Percentiles rank a stretch among this genome's conserved stretches.
Evolutionary conservation across 1,140 invertebrate genomes (phyloP).

Genomic region (Lanistes nyassanus): DNA sequence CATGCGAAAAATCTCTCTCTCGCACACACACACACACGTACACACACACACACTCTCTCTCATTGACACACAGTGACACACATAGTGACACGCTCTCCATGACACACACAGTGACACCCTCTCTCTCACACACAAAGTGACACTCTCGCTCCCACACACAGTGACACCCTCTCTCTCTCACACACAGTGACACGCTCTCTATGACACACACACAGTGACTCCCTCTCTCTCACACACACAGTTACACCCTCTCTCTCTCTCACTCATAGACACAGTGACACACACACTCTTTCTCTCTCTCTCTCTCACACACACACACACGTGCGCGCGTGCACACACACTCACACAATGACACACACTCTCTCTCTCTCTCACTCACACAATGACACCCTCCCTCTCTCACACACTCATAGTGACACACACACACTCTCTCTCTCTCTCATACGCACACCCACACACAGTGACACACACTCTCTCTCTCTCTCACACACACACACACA

Average conservation of each 20-base stretch:
- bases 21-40: background rate
- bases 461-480: conserved; percentile 8
- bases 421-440: conserved; percentile 6
- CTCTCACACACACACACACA: conserved; percentile 15
- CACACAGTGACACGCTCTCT: no score
- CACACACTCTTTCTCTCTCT: conserved; percentile 13
- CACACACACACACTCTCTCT: conserved; percentile 2
- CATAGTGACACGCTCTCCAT: background rate
- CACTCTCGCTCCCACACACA: background rate
- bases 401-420: conserved; percentile 5
- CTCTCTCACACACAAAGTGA: background rate
- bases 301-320: background rate
- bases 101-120: background rate
- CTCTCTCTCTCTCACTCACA: conserved; percentile 6
- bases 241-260: background rate
- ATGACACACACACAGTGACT: background rate
- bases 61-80: conserved; percentile 6
- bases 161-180: background rate
- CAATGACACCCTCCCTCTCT: conserved; percentile 12
- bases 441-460: conserved; percentile 1
- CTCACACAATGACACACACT: background rate
- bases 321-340: conserved; percentile 3
- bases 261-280: conserved; percentile 7
- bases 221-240: conserved; percentile 7
- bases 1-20: background rate